Conservation (phyloP, 2,797 vertebrate species). For the Mycteria americana region DNA sequence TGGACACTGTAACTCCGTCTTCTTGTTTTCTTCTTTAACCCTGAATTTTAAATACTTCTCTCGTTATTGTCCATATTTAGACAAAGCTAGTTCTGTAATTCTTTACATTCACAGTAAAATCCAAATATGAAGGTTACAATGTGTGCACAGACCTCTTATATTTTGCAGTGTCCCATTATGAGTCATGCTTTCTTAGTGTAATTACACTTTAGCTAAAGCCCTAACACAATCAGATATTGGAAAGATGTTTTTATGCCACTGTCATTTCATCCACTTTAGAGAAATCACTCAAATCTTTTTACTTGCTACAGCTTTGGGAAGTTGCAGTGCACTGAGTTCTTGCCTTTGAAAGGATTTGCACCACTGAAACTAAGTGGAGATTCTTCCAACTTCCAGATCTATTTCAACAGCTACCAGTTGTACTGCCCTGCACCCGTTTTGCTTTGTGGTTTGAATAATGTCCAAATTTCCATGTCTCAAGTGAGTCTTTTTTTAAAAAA, state of each 20-base stretch:
- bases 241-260: neutral
- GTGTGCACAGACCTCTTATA: neutral
- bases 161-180: neutral
- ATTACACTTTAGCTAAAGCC: neutral
- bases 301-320: neutral
- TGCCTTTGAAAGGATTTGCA: neutral
- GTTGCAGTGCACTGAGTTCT: neutral
- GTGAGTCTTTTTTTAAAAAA: neutral
- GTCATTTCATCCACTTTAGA: neutral
- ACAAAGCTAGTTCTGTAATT: neutral
- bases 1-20: neutral
- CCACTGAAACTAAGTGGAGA: neutral
- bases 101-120: neutral
- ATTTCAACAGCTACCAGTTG: neutral
- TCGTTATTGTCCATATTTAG: neutral
- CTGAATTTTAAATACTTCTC: neutral
- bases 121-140: neutral
- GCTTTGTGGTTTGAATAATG: neutral
- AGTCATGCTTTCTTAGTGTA: neutral
- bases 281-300: neutral
- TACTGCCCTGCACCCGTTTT: neutral
- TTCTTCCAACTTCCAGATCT: neutral
- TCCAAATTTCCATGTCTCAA: neutral
- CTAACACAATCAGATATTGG: neutral
- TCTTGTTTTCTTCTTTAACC: neutral